Base-by-base conservation (phyloP, 2,113 vertebrate genomes). In the Zootoca vivipara region DNA sequence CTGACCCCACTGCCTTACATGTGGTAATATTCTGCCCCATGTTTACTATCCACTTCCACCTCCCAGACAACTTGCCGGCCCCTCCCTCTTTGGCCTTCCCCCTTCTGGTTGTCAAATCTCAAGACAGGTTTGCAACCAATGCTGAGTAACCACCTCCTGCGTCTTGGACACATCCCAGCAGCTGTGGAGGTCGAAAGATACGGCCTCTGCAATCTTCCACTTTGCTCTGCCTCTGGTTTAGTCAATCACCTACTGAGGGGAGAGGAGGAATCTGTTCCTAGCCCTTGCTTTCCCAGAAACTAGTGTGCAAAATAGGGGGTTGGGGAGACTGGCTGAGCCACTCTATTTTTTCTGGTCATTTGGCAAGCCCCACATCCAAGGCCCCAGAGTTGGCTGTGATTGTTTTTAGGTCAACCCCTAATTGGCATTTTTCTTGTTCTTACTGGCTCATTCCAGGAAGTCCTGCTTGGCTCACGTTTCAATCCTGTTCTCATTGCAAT, bases 391-490 rank as follows among this genome's bases (percentile, higher is more conserved):
- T 52, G 82, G 67, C 42, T 33, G 42, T 3, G 5, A 52, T 56
- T 56, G 67, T 56, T 56, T 73, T 35, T 56, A 52, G 82, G 74
- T n/a, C 28, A 65, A 92, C 90, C 91, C 86, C 86, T 26, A 0
- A 72, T 78, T 90, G 90, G 89, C 64, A 75, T 93, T 91, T 92
- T 88, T 85, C 85, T n/a, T n/a, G 90, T 92, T 93, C 40, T 0
- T 35, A 35, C 82, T 7, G 85, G 92, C 90, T 46, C 0, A 46
- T 87, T 80, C 78, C 83, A 91, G 94, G 94, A 95, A 94, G 82
- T 87, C 83, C 93, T 92, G 89, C 90, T 89, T 87, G 56, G 89
- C 94, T 96, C 94, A 91, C 69, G 92, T 95, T 95, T 95, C 95
- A 93, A 89, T 95, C 92, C 90, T 92, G 90, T 95, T 92, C 94